Percentiles rank a stretch among this genome's conserved stretches.
phyloP scores from a whole-genome alignment of 2,888 invertebrate species.

The Cataglyphis rosenhaueri region DNA sequence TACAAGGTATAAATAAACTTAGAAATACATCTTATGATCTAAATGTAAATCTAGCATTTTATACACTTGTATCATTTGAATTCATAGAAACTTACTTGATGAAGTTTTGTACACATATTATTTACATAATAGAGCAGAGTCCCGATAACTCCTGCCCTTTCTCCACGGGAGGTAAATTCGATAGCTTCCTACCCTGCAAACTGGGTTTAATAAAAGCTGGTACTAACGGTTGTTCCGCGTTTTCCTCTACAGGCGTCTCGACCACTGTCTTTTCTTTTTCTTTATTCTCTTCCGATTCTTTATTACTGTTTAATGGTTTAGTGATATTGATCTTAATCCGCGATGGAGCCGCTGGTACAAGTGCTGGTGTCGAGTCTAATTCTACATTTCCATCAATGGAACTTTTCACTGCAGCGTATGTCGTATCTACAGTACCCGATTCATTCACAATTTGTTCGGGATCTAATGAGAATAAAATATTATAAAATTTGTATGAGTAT shows the following conservation, averaged over 20 bases:
- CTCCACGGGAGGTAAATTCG: slow-evolving; percentile 90
- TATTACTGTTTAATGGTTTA: slow-evolving; percentile 87
- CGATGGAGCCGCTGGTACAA: slow-evolving; percentile 85
- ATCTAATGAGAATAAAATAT: slow-evolving; percentile 75
- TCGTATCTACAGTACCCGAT: slow-evolving; percentile 86
- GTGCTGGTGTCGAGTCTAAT: slow-evolving; percentile 86
- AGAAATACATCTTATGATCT: slow-evolving; percentile 50
- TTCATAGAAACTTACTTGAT: slow-evolving; percentile 23
- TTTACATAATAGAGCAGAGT: slow-evolving; percentile 94
- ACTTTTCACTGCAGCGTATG: slow-evolving; percentile 87
- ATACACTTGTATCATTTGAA: slow-evolving; percentile 46
- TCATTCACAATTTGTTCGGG: slow-evolving; percentile 86
- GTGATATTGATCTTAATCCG: slow-evolving; percentile 93
- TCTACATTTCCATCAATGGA: slow-evolving; percentile 93
- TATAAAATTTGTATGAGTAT: background rate
- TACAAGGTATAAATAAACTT: slow-evolving; percentile 61
- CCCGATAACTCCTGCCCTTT: slow-evolving; percentile 94
- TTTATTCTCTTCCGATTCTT: slow-evolving; percentile 81
- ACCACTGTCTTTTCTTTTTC: slow-evolving; percentile 73
- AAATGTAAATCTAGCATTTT: slow-evolving; percentile 45
- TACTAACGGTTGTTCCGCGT: slow-evolving; percentile 74
- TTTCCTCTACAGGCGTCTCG: slow-evolving; percentile 85
- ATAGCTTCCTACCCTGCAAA: slow-evolving; percentile 89
- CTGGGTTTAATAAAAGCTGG: slow-evolving; percentile 88
- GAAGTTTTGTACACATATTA: slow-evolving; percentile 63